These are phyloP conservation scores for Seira sanloemensis DNA, from an alignment of 2,888 invertebrate genomes.

Conservation along the genomic window DNA sequence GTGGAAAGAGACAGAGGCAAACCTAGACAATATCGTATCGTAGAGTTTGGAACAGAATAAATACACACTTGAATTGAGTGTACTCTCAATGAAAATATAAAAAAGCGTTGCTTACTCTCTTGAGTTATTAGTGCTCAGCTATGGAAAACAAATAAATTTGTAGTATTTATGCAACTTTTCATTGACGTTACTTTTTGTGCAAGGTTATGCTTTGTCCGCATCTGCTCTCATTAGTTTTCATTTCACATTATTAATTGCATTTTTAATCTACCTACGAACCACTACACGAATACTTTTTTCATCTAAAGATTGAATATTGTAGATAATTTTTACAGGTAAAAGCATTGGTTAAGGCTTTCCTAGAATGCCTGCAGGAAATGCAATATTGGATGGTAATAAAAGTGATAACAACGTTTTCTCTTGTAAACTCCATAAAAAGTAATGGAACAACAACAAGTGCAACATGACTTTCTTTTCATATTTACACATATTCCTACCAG, in stretches of 20 bases:
- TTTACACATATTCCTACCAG: neutral
- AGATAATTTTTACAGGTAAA: neutral
- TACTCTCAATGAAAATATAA: too few relatives aligned
- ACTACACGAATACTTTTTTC: neutral
- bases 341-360: neutral
- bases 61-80: too few relatives aligned
- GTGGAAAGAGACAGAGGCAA: too few relatives aligned
- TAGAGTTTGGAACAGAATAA: too few relatives aligned
- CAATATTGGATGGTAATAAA: constrained; percentile 31
- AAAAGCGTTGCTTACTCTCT: too few relatives aligned
- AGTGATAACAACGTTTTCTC: constrained; percentile 16
- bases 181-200: too few relatives aligned
- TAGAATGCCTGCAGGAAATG: constrained; percentile 5
- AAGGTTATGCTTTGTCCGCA: too few relatives aligned
- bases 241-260: neutral
- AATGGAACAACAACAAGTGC: neutral
- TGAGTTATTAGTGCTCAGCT: too few relatives aligned
- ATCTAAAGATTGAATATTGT: constrained; percentile 13
- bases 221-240: too few relatives aligned
- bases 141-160: too few relatives aligned
- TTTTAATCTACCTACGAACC: neutral
- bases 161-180: too few relatives aligned
- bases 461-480: neutral
- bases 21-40: too few relatives aligned
- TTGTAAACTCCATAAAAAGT: constrained; percentile 13